Evolutionary conservation across 2,113 vertebrate genomes (phyloP).

Genomic region (Aptenodytes patagonicus): DNA sequence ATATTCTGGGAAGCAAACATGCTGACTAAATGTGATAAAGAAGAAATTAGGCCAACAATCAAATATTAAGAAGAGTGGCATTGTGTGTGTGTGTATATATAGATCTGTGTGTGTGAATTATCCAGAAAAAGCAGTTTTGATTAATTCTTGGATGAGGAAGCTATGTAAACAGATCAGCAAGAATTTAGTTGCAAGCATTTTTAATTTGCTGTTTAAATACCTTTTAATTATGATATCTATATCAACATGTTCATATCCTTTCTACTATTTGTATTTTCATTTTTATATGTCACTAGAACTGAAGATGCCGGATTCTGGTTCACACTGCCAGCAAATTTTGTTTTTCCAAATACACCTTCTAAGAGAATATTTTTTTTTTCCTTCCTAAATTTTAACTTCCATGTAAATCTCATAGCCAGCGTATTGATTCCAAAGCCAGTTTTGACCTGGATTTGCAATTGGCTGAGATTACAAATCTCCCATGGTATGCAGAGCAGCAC

Average conservation of each 20-base stretch:
- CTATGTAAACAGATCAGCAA: background rate
- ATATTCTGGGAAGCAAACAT: background rate
- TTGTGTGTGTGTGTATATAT: background rate
- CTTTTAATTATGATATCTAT: background rate
- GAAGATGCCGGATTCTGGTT: background rate
- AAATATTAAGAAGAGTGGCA: background rate
- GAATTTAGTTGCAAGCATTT: background rate
- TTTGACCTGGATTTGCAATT: background rate
- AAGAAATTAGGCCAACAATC: background rate
- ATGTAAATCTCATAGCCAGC: background rate
- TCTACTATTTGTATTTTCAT: background rate
- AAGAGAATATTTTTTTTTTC: background rate
- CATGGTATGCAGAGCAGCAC: background rate
- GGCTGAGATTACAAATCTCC: background rate
- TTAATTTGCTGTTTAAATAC: background rate
- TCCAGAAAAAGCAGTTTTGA: background rate
- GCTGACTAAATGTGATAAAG: background rate
- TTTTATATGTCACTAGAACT: background rate
- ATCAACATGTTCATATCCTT: background rate
- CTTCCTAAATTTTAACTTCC: no score
- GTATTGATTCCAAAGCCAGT: background rate
- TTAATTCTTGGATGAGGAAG: background rate
- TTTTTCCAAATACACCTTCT: background rate
- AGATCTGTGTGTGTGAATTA: background rate
- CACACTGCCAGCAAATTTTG: background rate